Conservation (phyloP, 2,888 invertebrate species). For the Papilio demoleus region DNA sequence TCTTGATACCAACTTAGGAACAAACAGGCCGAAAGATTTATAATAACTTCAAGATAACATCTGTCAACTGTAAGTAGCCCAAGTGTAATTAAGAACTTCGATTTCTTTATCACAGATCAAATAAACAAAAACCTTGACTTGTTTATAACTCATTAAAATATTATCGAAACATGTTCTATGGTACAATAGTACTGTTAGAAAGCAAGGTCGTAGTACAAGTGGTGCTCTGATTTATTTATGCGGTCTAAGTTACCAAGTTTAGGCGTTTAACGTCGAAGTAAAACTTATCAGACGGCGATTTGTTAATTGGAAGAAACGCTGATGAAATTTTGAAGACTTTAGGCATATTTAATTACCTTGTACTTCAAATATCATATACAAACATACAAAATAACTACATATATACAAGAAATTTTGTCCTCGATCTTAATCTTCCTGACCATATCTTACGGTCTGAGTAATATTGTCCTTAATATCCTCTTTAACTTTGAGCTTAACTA, state of each 20-base stretch:
- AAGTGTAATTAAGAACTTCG: slow-evolving; percentile 53
- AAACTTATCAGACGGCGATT: slow-evolving; percentile 6
- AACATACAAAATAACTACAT: too few species aligned
- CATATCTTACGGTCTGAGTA: too few species aligned
- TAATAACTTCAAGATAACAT: slow-evolving; percentile 61
- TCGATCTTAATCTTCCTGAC: too few species aligned
- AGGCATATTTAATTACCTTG: not conserved
- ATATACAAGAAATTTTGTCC: too few species aligned
- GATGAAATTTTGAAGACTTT: not conserved
- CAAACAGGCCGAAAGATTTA: slow-evolving; percentile 70
- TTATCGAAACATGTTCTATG: slow-evolving; percentile 62
- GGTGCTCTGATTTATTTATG: slow-evolving; percentile 45
- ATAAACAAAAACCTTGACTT: slow-evolving; percentile 70
- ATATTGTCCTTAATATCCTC: too few species aligned
- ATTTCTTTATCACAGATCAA: slow-evolving; percentile 69
- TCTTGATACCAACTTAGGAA: slow-evolving; percentile 63
- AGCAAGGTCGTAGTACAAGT: slow-evolving; percentile 72
- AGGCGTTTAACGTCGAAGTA: slow-evolving; percentile 23
- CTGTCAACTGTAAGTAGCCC: slow-evolving; percentile 59
- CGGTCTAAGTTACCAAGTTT: slow-evolving; percentile 23
- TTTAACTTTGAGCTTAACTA: too few species aligned
- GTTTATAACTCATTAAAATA: slow-evolving; percentile 77
- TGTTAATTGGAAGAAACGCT: not conserved
- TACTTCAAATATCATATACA: too few species aligned
- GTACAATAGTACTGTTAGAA: slow-evolving; percentile 69